These are phyloP conservation scores for Cenopis cana DNA, from an alignment of 2,888 invertebrate species.

Conservation along the genomic window DNA sequence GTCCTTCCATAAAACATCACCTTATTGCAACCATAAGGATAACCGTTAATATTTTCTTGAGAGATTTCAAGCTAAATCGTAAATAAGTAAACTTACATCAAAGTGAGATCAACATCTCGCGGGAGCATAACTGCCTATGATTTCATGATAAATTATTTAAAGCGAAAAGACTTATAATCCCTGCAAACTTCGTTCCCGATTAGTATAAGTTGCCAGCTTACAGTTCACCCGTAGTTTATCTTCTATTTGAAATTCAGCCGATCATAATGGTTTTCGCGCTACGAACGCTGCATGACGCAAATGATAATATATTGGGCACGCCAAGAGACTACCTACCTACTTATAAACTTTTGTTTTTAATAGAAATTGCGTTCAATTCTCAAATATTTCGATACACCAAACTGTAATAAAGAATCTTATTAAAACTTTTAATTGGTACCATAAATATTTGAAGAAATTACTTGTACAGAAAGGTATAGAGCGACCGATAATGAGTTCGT, in stretches of 20 bases:
- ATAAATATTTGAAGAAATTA: conserved; percentile 38
- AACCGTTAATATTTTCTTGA: neutral
- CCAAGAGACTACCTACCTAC: conserved; percentile 20
- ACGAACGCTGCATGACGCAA: conserved; percentile 34
- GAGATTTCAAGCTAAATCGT: neutral
- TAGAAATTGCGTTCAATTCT: neutral
- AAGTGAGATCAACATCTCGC: conserved; percentile 3
- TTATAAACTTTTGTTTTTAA: conserved; percentile 11
- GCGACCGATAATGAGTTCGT: conserved; percentile 66
- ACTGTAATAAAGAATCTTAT: conserved; percentile 28
- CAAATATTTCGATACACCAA: conserved; percentile 24
- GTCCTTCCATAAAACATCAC: too few relatives aligned
- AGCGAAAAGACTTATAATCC: conserved; percentile 58
- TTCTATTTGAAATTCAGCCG: conserved; percentile 69
- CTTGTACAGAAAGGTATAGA: conserved; percentile 51
- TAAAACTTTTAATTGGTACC: conserved; percentile 42
- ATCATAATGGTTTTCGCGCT: conserved; percentile 54
- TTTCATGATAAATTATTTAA: conserved; percentile 59
- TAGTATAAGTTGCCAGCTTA: conserved; percentile 61
- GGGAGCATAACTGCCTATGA: conserved; percentile 36
- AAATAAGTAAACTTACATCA: conserved; percentile 10
- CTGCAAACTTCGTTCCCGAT: conserved; percentile 57
- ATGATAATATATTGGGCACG: conserved; percentile 45
- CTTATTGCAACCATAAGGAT: neutral
- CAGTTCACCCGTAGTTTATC: conserved; percentile 65